phyloP scores from a whole-genome alignment of 2,797 vertebrate species.

The Pangasius krempfi region DNA sequence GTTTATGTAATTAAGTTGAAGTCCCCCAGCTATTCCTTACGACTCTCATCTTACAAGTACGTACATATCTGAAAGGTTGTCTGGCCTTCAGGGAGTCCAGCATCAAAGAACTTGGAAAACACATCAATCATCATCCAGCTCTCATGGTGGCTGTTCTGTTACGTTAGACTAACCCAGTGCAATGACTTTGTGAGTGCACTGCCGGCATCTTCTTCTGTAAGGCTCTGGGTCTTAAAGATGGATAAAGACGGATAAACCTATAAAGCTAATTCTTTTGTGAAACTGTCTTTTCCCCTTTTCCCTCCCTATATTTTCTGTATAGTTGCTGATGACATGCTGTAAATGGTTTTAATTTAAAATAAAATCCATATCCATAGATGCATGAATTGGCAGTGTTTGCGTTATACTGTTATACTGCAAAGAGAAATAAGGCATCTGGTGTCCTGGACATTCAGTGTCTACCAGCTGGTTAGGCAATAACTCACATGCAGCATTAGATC shows the following conservation, averaged over 20 bases:
- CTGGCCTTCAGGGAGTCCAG: conserved; percentile 45
- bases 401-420: not conserved
- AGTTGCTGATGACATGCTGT: not conserved
- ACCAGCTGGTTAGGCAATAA: conserved; percentile 33
- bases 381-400: not conserved
- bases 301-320: not conserved
- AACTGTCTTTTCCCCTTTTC: not conserved
- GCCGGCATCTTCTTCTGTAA: conserved; percentile 17
- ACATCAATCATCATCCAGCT: conserved; percentile 51
- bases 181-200: conserved; percentile 36
- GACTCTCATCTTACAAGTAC: conserved; percentile 9
- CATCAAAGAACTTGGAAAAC: conserved; percentile 47
- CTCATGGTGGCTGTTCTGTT: conserved; percentile 40
- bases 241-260: not conserved
- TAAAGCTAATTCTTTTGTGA: conserved; percentile 9
- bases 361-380: not conserved
- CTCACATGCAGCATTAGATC: conserved; percentile 33
- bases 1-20: conserved; percentile 23
- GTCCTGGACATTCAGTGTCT: conserved; percentile 3
- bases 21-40: conserved; percentile 4
- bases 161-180: conserved; percentile 34
- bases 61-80: conserved; percentile 39
- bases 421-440: conserved; percentile 5
- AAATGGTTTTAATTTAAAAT: conserved; percentile 21
- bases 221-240: not conserved